phyloP scores from a whole-genome alignment of 2,113 vertebrate species.

The Ictidomys tridecemlineatus region DNA sequence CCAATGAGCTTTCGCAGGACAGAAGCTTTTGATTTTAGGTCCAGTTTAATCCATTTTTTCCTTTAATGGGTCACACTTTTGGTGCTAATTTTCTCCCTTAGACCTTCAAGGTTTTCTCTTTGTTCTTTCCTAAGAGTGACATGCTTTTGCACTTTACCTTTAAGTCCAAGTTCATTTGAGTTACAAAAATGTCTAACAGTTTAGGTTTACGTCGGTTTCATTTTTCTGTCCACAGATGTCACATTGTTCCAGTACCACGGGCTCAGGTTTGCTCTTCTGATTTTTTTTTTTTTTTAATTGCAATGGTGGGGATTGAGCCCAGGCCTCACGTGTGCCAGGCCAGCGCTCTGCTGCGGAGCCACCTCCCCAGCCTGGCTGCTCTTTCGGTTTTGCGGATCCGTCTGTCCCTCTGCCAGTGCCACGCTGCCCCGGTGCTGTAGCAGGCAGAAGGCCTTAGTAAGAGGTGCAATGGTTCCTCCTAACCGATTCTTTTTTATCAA shows the following conservation, averaged over 20 bases:
- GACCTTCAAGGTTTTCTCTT: not conserved
- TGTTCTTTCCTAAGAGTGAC: not conserved
- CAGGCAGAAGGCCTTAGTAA: not conserved
- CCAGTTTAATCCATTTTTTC: not conserved
- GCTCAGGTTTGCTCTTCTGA: not conserved
- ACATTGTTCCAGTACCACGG: not conserved
- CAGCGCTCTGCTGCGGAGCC: too few species aligned
- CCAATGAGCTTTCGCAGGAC: not conserved
- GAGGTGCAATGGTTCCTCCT: not conserved
- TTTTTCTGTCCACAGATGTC: not conserved
- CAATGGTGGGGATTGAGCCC: too few species aligned
- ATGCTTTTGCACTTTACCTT: not conserved
- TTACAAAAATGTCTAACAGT: not conserved
- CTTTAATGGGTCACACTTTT: not conserved
- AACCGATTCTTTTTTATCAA: not conserved
- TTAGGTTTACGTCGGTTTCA: not conserved
- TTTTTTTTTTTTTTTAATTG: too few species aligned
- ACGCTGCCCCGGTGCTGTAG: not conserved
- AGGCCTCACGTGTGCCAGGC: too few species aligned
- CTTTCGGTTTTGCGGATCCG: not conserved
- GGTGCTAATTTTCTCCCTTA: not conserved
- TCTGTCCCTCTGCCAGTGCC: not conserved
- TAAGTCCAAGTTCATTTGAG: not conserved
- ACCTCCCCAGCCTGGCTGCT: not conserved
- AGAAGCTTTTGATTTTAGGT: not conserved